Base-by-base conservation (phyloP, 2,113 vertebrate genomes). In the Nothobranchius kuhntae region DNA sequence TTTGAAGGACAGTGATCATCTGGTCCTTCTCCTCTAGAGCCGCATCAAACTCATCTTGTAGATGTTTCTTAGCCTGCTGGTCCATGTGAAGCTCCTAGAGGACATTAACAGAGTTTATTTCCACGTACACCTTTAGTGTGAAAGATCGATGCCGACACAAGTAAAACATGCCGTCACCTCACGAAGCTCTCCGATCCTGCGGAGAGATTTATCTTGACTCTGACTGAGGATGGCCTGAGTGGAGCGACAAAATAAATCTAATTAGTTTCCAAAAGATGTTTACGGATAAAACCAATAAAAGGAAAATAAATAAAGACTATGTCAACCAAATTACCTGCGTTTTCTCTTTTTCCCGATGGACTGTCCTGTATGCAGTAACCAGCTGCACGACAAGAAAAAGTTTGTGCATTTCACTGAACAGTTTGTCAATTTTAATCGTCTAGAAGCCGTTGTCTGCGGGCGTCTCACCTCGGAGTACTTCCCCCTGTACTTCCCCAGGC, bases 1-100 rank as follows among this genome's bases (percentile, higher is more conserved):
- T 99, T 86, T 99, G 95, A 35, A 99, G 91, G 13, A 99, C 97
- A 79, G 94, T 95, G 75, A 99, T 98, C 86, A 95, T 91, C 78
- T 98, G 97, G 83, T 99, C 96, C 61, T 99, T 99, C 83, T 99
- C 97, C 79, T 98, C 97, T 59, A 98, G 89, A 0, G 94, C 91
- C 61, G 96, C 95, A 86, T 98, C 97, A 87, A 98, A 98, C 82
- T 99, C 96, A 7, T 98, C 96, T 36, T 99, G 96, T n/a, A 99
- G 91, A 83, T 99, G 98, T 87, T 98, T 99, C 88, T 99, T 99
- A 36, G 96, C 95, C 83, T 98, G 95, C 60, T 99, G 96, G 89
- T 98, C 96, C 96, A 99, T 98, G 47, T 99, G 96, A 15, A 99
- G 94, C 79, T 99, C 97, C 98, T 99, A 65, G 1, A 64, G 5